A percentile compares a stretch with the other conserved stretches of the same genome.
phyloP scores from a whole-genome alignment of 1,140 invertebrate species.

The Trichonephila inaurata region DNA sequence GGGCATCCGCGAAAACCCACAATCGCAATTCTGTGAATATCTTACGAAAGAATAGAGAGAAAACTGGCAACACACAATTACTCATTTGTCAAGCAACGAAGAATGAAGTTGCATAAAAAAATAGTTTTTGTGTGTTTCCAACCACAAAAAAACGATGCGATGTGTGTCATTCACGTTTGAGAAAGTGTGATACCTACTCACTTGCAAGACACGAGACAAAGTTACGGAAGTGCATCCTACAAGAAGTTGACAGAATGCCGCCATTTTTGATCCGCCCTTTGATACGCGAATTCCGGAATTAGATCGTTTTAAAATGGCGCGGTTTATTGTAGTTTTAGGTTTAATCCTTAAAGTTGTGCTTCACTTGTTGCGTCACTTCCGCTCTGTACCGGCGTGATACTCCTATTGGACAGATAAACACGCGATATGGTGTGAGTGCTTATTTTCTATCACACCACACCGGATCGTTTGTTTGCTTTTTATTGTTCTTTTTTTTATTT shows the following conservation, averaged over 20 bases:
- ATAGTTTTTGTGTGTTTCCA: background rate
- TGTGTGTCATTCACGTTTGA: constrained; percentile 17
- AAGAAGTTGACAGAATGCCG: background rate
- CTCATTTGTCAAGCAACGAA: background rate
- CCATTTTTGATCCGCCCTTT: background rate
- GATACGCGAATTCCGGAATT: background rate
- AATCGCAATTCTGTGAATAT: background rate
- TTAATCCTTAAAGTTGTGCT: background rate
- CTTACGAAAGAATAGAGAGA: background rate
- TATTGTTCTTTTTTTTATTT: constrained; percentile 17
- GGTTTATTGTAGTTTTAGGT: background rate
- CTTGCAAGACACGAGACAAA: background rate
- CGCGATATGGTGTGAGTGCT: constrained; percentile 51
- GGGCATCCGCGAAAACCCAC: background rate
- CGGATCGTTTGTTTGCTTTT: constrained; percentile 5
- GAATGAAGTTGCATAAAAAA: background rate
- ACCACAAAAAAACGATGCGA: background rate
- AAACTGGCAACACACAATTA: background rate
- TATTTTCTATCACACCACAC: constrained; percentile 39
- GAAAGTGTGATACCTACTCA: background rate
- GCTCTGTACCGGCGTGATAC: background rate
- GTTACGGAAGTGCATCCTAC: background rate
- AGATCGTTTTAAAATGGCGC: background rate
- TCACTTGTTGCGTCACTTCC: constrained; percentile 34
- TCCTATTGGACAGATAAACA: constrained; percentile 54